phyloP scores from a whole-genome alignment of 1,140 invertebrate genomes.

The Atta texana region DNA sequence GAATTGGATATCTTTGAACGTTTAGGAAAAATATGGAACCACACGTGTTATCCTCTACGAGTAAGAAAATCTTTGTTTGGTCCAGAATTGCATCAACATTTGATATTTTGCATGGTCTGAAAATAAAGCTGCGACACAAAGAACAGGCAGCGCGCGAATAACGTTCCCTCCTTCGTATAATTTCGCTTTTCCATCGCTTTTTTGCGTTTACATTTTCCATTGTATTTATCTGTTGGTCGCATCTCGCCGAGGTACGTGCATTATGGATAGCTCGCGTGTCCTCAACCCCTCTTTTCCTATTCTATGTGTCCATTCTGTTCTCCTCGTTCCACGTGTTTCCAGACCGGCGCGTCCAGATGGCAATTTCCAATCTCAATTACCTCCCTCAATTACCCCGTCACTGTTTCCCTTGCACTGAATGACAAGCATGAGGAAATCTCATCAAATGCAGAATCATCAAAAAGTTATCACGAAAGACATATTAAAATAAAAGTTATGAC shows the following conservation, averaged over 20 bases:
- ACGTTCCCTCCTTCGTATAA: slow-evolving; percentile 43
- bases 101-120: slow-evolving; percentile 2
- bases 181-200: slow-evolving; percentile 65
- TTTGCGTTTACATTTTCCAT: slow-evolving; percentile 74
- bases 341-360: background rate
- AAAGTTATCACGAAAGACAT: background rate
- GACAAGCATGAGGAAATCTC: slow-evolving; percentile 38
- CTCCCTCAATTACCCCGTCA: slow-evolving; percentile 18
- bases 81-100: background rate
- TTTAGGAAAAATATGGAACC: slow-evolving; percentile 51
- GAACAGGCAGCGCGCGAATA: slow-evolving; percentile 18
- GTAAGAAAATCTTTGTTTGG: background rate
- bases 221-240: slow-evolving; percentile 81
- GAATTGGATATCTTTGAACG: slow-evolving; percentile 13
- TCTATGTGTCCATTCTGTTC: slow-evolving; percentile 39
- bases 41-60: background rate
- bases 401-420: slow-evolving; percentile 14
- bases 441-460: background rate
- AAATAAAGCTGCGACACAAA: slow-evolving; percentile 8
- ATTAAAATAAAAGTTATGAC: slow-evolving; percentile 1
- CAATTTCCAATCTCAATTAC: slow-evolving; percentile 58
- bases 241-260: slow-evolving; percentile 81
- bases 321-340: slow-evolving; percentile 43
- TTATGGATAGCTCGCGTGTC: slow-evolving; percentile 85
- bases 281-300: slow-evolving; percentile 70